These are phyloP conservation scores for Clarias magur DNA, from an alignment of 2,113 vertebrate species.

Conservation along the genomic window DNA sequence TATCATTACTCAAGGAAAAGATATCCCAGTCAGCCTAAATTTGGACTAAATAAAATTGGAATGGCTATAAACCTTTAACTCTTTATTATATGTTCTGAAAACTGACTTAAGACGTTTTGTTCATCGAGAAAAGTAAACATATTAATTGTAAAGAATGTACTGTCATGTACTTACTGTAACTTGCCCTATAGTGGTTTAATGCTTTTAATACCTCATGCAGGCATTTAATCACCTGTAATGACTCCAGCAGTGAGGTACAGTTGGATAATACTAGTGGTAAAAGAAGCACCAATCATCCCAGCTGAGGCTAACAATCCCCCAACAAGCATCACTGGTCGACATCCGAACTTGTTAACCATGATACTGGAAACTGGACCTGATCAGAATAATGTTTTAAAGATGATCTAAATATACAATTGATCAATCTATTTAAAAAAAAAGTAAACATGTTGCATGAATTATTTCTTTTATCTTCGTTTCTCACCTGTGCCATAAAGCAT, in stretches of 20 bases:
- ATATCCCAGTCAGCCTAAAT: neutral
- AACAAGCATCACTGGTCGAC: slow-evolving; percentile 83
- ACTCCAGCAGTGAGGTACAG: slow-evolving; percentile 90
- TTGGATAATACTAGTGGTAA: slow-evolving; percentile 82
- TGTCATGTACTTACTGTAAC: neutral
- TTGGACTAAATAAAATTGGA: neutral
- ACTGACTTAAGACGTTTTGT: neutral
- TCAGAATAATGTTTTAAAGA: neutral
- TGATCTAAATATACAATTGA: neutral
- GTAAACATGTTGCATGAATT: neutral
- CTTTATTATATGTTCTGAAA: neutral
- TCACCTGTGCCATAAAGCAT: slow-evolving; percentile 95
- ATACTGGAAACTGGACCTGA: slow-evolving; percentile 79
- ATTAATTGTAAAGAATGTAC: neutral
- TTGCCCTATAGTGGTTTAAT: neutral
- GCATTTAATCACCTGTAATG: slow-evolving; percentile 78
- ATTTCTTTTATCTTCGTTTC: neutral
- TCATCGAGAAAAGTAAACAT: neutral
- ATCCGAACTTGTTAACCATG: slow-evolving; percentile 80
- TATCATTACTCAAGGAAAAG: neutral
- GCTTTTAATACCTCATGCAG: neutral
- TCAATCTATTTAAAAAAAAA: neutral
- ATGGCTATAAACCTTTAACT: neutral
- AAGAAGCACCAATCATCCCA: slow-evolving; percentile 89
- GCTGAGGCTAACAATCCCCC: slow-evolving; percentile 88